Conservation (phyloP, 2,888 invertebrate genomes). For the Melipona beecheii region DNA sequence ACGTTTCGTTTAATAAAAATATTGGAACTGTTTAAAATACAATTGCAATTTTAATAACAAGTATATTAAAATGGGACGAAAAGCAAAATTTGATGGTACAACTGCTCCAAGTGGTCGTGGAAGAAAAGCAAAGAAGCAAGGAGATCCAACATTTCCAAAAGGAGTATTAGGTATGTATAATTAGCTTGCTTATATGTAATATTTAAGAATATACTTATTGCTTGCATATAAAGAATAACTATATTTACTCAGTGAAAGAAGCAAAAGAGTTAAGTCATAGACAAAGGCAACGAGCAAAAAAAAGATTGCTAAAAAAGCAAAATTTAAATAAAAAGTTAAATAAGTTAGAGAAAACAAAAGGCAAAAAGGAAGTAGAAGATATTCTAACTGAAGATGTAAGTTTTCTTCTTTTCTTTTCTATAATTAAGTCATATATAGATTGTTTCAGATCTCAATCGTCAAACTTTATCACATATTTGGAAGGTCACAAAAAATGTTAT, state of each 20-base stretch:
- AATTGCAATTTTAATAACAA: background rate
- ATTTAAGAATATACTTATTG: background rate
- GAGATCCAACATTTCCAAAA: conserved; percentile 90
- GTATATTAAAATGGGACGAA: conserved; percentile 89
- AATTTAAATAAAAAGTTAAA: conserved; percentile 53
- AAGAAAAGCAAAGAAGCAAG: conserved; percentile 94
- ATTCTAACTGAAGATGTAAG: conserved; percentile 37
- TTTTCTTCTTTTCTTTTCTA: background rate
- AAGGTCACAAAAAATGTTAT: too few relatives aligned
- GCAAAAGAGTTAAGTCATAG: conserved; percentile 88
- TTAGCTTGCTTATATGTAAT: background rate
- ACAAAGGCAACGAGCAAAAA: conserved; percentile 89
- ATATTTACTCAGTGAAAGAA: conserved; percentile 82
- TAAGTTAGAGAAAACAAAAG: conserved; percentile 33
- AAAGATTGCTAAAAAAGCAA: conserved; percentile 83
- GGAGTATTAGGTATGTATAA: conserved; percentile 84
- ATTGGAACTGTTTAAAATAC: background rate
- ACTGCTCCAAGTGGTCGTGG: conserved; percentile 93
- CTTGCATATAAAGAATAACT: background rate
- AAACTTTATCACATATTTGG: too few relatives aligned
- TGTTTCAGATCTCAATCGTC: too few relatives aligned
- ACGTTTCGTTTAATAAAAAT: background rate
- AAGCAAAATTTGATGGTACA: conserved; percentile 91
- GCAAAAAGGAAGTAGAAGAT: background rate
- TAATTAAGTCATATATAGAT: background rate